Conservation (phyloP, 2,113 vertebrate species). For the Xiphias gladius region DNA sequence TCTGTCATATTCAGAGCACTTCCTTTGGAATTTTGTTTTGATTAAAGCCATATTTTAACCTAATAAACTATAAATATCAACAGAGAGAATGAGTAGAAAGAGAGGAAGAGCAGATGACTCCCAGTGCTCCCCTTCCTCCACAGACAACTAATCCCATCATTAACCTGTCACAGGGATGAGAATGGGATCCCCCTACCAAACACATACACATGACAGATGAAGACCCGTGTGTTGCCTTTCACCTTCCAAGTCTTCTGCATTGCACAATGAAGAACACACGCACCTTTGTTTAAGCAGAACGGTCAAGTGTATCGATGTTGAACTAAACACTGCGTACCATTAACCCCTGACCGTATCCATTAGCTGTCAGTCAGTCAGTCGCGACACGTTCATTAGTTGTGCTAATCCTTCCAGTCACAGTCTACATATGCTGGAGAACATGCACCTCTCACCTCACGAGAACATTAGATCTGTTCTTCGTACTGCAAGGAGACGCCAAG, state of each 20-base stretch:
- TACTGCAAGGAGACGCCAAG: neutral
- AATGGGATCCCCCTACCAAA: conserved; percentile 7
- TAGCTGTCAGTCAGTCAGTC: neutral
- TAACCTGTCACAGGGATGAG: conserved; percentile 57
- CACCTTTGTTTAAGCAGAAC: neutral
- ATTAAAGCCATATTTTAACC: conserved; percentile 65
- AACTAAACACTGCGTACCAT: neutral
- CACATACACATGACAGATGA: conserved; percentile 19
- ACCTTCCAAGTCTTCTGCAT: conserved; percentile 17
- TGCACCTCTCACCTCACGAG: neutral
- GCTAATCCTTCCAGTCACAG: neutral
- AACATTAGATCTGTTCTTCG: conserved; percentile 4
- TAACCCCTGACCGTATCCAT: conserved; percentile 6
- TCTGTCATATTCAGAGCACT: conserved; percentile 65
- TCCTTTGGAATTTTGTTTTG: conserved; percentile 63
- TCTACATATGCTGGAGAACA: neutral
- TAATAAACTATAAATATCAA: conserved; percentile 61
- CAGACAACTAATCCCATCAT: conserved; percentile 73
- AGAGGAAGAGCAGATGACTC: conserved; percentile 50
- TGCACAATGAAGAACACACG: neutral
- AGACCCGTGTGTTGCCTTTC: conserved; percentile 17
- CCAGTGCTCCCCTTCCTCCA: conserved; percentile 42
- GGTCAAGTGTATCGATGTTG: neutral
- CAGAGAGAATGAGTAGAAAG: conserved; percentile 12
- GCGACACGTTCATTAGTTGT: neutral